phyloP scores from a whole-genome alignment of 2,888 invertebrate species.

The Scaptomyza caliginosa region DNA sequence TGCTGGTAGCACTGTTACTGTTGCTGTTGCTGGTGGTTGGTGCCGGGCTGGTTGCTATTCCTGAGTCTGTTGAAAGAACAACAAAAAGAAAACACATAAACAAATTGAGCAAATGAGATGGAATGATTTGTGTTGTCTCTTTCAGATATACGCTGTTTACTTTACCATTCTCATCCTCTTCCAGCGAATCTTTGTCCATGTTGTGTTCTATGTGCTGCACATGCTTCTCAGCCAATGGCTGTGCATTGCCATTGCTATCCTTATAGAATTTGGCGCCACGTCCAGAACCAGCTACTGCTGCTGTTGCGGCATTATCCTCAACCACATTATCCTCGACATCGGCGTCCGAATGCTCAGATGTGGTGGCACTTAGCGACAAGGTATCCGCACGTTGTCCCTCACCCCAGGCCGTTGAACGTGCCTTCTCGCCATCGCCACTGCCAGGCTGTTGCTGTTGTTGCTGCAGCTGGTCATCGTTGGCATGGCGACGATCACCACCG shows the following conservation, averaged over 20 bases:
- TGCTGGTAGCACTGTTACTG: conserved; percentile 13
- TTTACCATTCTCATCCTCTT: conserved; percentile 85
- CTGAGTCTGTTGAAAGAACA: conserved; percentile 75
- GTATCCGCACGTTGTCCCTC: conserved; percentile 47
- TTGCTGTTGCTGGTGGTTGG: conserved; percentile 61
- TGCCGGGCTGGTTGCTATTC: conserved; percentile 83
- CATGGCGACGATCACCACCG: conserved; percentile 11
- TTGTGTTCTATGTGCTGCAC: conserved; percentile 86
- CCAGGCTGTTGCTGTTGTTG: neutral
- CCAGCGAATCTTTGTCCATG: conserved; percentile 85
- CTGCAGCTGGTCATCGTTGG: neutral
- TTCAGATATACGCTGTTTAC: neutral
- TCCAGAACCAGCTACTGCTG: conserved; percentile 19
- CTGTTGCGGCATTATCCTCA: conserved; percentile 83
- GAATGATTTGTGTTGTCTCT: neutral
- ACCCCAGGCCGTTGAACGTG: conserved; percentile 32
- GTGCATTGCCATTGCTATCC: conserved; percentile 82
- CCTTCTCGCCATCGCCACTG: conserved; percentile 24
- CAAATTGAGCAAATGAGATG: neutral
- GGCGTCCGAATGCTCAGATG: conserved; percentile 90
- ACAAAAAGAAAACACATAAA: neutral
- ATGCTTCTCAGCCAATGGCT: conserved; percentile 84
- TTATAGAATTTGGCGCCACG: conserved; percentile 52
- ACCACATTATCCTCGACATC: conserved; percentile 92
- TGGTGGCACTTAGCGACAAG: conserved; percentile 50